Base-by-base conservation (phyloP, 2,113 vertebrate species). In the Salminus brasiliensis region DNA sequence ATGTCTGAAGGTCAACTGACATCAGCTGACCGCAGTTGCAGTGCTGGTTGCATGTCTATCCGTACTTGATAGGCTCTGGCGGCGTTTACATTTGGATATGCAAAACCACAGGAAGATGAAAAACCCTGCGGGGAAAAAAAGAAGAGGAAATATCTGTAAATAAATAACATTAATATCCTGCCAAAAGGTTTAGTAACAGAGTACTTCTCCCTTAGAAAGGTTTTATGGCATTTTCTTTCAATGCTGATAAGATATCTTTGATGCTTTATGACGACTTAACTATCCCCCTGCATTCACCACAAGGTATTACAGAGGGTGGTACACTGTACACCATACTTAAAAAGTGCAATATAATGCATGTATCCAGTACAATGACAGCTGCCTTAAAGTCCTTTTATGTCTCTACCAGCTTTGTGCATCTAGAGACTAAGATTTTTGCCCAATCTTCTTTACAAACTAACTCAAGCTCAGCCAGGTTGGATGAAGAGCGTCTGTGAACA, bases 41-140 rank as follows among this genome's bases (percentile, higher is more conserved):
- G 53, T 39, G 7, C 12, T 70, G 41, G 30, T 67, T 39, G 16
- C n/a, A 3, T 83, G 57, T 18, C 66, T 71, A 39, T 29, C 29
- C 3, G 15, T 29, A 23, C 4, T 32, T 8, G 32, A 5, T 29
- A 52, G 2, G 9, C 8, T n/a, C 8, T 34, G 4, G 4, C 21
- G 29, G 15, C 4, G 5, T 11, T 15, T 21, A 21, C 15, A 32
- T 30, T 49, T 82, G 21, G 75, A 81, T 66, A 85, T 29, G n/a
- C 78, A 29, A 57, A 85, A 84, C 86, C 87, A 82, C 27, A 90
- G 63, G 72, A 85, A 88, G 62, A 81, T 83, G 67, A 87, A 87
- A 68, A 90, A 79, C 55, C 87, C 87, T 90, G 72, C 4, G 63
- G 1, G 34, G 9, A 21, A 9, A 49, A 36, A 36, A 3, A 18